Evolutionary conservation across 2,888 invertebrate genomes (phyloP), one percentile per base, ranked within the genome.

Genomic region (Scelioninae gen. 2): DNA sequence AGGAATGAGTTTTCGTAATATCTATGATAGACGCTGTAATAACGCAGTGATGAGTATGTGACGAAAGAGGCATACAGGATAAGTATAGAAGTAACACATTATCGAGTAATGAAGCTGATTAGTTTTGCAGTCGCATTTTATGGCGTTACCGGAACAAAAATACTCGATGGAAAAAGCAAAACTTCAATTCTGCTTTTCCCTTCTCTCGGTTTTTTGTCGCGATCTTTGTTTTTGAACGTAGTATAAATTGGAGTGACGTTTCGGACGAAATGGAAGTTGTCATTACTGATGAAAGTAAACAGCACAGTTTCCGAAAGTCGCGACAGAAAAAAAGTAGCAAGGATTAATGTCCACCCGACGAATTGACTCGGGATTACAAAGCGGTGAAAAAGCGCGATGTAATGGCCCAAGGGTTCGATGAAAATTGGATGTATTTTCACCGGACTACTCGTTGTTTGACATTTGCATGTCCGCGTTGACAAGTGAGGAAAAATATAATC

Each of bases 111-210:
- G 57, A 41, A 15, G 46, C 72, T 69, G 55, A 69, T 69, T 61
- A 65, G 69, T 76, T 60, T 55, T 31, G 75, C 79, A 78, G 79
- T 78, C 75, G 76, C 79, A 78, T 77, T 57, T 81, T 79, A 73
- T 73, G 63, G 72, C 67, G 45, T 65, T 46, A 9, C 7, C 37
- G 33, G 41, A 22, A 60, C 25, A 33, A 55, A 28, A 65, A 41
- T 15, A 43, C 25, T 33, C 19, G 25, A 50, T 6, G 25, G 22
- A 37, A 65, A 55, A 33, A 31, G 16, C 52, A 9, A 15, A 5
- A 45, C 63, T 39, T 33, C 19, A 2, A 11, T 31, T 31, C 31
- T 10, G 9, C 7, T 7, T 7, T 31, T 31, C 9, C 9, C 31
- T n/a, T 31, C 31, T 31, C 10, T 11, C 13, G 3, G 2, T 35